Conservation (phyloP, 1,140 invertebrate genomes). For the Arion vulgaris region DNA sequence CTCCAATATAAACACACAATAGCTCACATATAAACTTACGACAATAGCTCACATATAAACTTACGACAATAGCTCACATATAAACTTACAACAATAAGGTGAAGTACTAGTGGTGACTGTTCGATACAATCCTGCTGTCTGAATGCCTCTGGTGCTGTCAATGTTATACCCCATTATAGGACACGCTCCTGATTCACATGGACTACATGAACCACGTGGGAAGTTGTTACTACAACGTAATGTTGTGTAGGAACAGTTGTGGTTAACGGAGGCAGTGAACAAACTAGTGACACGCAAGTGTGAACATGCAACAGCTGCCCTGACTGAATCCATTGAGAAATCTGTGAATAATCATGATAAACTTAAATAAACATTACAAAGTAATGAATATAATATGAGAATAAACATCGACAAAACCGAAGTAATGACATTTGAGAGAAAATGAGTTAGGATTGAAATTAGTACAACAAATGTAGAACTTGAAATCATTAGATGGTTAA, state of each 20-base stretch:
- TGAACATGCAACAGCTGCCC: background rate
- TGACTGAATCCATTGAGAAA: background rate
- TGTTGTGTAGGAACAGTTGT: background rate
- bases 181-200: background rate
- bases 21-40: no score
- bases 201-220: background rate
- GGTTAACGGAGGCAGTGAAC: conserved; percentile 1
- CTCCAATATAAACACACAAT: no score
- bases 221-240: background rate
- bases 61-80: background rate
- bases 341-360: background rate
- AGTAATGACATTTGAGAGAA: no score
- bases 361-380: no score
- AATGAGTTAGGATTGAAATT: no score
- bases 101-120: background rate
- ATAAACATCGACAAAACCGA: no score
- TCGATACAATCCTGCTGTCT: background rate
- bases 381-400: no score
- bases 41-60: no score
- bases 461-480: no score
- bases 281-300: background rate
- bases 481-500: no score
- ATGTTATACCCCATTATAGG: conserved; percentile 18
- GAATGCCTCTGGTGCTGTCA: background rate
- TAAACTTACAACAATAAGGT: conserved; percentile 11